These are phyloP conservation scores for Melanargia galathea DNA, from an alignment of 2,888 invertebrate species.

Conservation along the genomic window DNA sequence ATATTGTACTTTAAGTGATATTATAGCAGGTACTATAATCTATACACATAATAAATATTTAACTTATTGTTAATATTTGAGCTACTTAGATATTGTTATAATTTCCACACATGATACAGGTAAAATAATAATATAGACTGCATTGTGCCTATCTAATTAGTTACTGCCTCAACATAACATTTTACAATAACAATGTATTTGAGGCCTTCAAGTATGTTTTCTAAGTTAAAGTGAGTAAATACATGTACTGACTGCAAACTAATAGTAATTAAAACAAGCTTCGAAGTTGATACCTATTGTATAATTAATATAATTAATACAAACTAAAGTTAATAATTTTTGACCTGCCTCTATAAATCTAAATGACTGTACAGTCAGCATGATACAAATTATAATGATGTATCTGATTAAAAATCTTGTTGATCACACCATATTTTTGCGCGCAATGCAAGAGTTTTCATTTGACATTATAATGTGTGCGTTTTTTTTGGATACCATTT, in stretches of 20 bases:
- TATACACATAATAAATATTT: neutral
- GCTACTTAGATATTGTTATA: neutral
- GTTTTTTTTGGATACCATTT: too few species aligned
- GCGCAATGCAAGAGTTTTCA: too few species aligned
- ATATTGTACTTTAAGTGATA: neutral
- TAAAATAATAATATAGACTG: slow-evolving; percentile 36
- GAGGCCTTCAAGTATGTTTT: neutral
- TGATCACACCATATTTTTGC: too few species aligned
- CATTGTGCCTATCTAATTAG: slow-evolving; percentile 36
- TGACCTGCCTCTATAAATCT: neutral
- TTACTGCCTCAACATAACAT: slow-evolving; percentile 18
- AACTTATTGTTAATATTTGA: neutral
- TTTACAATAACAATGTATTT: neutral
- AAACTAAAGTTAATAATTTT: neutral
- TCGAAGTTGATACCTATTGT: neutral
- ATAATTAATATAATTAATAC: too few species aligned
- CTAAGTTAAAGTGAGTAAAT: neutral
- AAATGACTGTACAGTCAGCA: neutral
- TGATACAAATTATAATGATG: neutral
- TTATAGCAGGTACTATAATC: slow-evolving; percentile 5
- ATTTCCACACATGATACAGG: slow-evolving; percentile 25
- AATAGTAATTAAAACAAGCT: neutral
- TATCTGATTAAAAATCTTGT: too few species aligned
- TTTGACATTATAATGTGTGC: too few species aligned
- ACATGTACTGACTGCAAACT: neutral